Conservation (phyloP, 2,888 invertebrate species). For the Apoderus coryli region DNA sequence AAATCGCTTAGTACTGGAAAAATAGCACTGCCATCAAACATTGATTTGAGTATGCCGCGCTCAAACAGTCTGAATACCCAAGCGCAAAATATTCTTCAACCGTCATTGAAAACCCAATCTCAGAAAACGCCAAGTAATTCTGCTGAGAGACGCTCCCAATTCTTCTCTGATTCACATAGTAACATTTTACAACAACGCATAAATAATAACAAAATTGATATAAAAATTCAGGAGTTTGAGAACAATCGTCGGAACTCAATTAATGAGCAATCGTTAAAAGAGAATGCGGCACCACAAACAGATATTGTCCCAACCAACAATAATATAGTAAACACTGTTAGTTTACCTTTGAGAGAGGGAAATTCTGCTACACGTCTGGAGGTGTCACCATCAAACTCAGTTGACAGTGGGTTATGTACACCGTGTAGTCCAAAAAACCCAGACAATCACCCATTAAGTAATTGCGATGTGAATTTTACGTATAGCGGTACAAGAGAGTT, state of each 20-base stretch:
- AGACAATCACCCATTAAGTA: constrained; percentile 53
- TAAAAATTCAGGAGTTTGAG: constrained; percentile 28
- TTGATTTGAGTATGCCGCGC: constrained; percentile 19
- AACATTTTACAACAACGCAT: constrained; percentile 50
- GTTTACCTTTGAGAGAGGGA: constrained; percentile 15
- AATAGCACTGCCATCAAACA: constrained; percentile 20
- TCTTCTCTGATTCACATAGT: constrained; percentile 55
- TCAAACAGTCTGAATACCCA: constrained; percentile 25
- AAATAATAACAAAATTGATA: constrained; percentile 23
- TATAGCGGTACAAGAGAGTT: constrained; percentile 70
- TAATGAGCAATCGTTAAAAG: constrained; percentile 11
- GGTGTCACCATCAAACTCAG: constrained; percentile 27
- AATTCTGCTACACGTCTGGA: constrained; percentile 15
- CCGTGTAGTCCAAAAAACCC: constrained; percentile 37
- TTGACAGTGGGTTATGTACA: constrained; percentile 51
- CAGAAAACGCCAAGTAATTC: constrained; percentile 14
- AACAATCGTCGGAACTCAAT: constrained; percentile 16
- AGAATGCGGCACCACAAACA: constrained; percentile 2
- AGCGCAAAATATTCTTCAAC: constrained; percentile 13
- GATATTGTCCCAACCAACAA: constrained; percentile 25
- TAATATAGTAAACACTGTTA: no score
- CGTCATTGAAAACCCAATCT: constrained; percentile 16
- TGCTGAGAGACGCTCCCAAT: constrained; percentile 30
- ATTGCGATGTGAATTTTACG: constrained; percentile 65
- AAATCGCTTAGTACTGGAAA: constrained; percentile 30